A percentile compares a stretch with the other conserved stretches of the same genome.
Evolutionary conservation across 2,113 vertebrate species (phyloP).

Genomic region (Dromaius novaehollandiae): DNA sequence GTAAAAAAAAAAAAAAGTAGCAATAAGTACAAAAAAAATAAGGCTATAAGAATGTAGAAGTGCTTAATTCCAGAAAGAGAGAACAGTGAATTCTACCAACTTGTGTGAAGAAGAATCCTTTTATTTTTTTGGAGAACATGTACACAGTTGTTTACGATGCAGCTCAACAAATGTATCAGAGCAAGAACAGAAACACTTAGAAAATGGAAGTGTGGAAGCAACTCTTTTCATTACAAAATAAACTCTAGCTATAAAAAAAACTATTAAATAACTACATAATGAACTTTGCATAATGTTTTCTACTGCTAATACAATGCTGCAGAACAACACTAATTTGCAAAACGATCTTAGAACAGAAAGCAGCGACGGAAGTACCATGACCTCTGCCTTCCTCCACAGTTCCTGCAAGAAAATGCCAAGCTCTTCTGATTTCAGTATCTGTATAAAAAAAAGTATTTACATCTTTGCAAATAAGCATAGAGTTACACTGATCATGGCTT

Average conservation of each 20-base stretch:
- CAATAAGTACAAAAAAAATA: background rate
- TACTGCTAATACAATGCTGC: background rate
- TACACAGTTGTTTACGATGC: background rate
- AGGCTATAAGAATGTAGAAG: background rate
- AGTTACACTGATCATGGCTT: constrained; percentile 53
- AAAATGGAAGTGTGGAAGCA: background rate
- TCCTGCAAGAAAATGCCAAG: constrained; percentile 34
- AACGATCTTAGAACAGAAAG: constrained; percentile 7
- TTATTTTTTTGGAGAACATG: background rate
- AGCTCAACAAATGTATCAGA: background rate
- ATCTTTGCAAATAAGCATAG: constrained; percentile 56
- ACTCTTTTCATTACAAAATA: background rate
- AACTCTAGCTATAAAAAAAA: background rate
- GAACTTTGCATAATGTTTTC: background rate
- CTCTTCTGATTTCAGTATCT: constrained; percentile 47
- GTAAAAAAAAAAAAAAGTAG: background rate
- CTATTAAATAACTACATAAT: background rate
- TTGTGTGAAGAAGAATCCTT: background rate
- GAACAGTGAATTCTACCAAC: background rate
- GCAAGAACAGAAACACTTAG: background rate
- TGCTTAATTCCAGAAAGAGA: background rate
- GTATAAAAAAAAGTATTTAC: constrained; percentile 69
- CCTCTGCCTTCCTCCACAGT: background rate
- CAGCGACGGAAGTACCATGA: background rate
- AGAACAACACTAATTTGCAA: constrained; percentile 33